Base-by-base conservation (phyloP, 2,113 vertebrate species). In the Morone chrysops region DNA sequence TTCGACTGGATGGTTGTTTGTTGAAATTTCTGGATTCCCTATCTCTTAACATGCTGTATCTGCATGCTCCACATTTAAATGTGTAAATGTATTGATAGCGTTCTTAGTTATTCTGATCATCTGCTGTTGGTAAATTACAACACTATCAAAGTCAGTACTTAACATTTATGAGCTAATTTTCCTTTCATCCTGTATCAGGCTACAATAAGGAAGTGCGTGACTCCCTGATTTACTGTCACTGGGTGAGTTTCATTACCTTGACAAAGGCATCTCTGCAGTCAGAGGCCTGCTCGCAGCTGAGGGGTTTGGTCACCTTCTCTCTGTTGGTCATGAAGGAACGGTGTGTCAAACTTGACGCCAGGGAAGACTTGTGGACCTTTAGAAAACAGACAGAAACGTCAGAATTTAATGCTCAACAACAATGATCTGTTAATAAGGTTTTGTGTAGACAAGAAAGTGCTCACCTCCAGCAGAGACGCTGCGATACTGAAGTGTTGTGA, bases 241-340 rank as follows among this genome's bases (percentile, higher is more conserved):
- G 10, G 0, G 31, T 54, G 4, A 0, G 18, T 14, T 43, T 65
- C 3, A 3, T 68, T 90, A 99, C 98, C 98, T 99, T 99, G 86
- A 96, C 96, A 45, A 99, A 96, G 59, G 97, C 97, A 6, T 99
- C 97, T 87, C 96, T 96, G 57, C 96, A 95, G 87, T 96, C 95
- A 0, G 94, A 86, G 4, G 98, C 97, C 93, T 99, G 97, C 20
- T 86, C 50, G 2, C 93, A 41, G 51, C 93, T 97, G 75, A 99
- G 93, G 20, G 97, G 96, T 74, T 95, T 98, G 70, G 93, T 96
- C 70, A 99, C 95, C 1, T 84, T 91, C 76, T 99, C 98, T 80
- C 96, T 96, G 13, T 95, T 96, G 82, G 97, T 94, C 82, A 94
- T 90, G 70, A 99, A 96, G 65, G 96, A 96, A 18, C 96, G 96